Evolutionary conservation across 23 tunicate genomes (phyloP).

Genomic region (Diplosoma virens): DNA sequence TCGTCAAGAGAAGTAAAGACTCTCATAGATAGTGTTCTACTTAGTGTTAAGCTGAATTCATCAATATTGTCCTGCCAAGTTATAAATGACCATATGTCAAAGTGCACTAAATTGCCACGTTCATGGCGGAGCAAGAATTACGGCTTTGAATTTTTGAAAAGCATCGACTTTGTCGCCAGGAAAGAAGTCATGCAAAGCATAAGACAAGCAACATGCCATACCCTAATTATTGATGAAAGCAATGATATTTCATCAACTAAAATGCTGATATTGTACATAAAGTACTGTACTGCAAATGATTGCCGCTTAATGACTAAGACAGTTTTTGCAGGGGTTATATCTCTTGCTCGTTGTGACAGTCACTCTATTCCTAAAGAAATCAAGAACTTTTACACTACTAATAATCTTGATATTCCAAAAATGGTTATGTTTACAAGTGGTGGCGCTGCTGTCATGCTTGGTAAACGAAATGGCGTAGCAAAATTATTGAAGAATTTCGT

Average conservation of each 20-base stretch:
- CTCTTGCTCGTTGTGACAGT: slow-evolving; percentile 14
- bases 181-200: neutral
- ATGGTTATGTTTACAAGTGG: slow-evolving; percentile 40
- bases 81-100: no score
- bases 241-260: no score
- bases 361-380: no score
- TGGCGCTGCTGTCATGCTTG: slow-evolving; percentile 31
- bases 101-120: no score
- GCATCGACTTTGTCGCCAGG: neutral
- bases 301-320: slow-evolving; percentile 30
- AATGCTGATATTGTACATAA: no score
- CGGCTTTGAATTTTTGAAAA: neutral
- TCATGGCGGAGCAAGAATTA: no score
- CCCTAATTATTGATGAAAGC: slow-evolving; percentile 7
- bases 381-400: slow-evolving; percentile 29
- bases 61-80: no score
- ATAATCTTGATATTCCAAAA: slow-evolving; percentile 26
- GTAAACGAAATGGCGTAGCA: slow-evolving; percentile 24
- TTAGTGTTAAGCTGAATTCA: no score
- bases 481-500: slow-evolving; percentile 27
- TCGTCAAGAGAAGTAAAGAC: slow-evolving; percentile 4
- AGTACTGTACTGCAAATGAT: slow-evolving; percentile 18
- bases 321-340: slow-evolving; percentile 25
- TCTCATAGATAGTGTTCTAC: neutral
- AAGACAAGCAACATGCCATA: no score